phyloP scores from a whole-genome alignment of 1,140 invertebrate species.

The Drosophila lacteicornis region DNA sequence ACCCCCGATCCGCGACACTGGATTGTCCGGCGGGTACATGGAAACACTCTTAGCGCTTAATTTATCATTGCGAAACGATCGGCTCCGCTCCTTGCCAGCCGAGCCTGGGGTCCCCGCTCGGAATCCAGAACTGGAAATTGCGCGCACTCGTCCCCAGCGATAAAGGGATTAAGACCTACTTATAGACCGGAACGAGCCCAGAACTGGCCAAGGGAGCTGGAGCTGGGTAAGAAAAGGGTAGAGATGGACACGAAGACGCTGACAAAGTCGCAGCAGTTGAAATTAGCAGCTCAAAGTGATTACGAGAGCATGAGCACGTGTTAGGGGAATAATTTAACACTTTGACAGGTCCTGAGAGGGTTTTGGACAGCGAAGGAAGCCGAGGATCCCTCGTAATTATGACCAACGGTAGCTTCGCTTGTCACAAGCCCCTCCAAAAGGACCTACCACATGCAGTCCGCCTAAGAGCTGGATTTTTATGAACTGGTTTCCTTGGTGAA shows the following conservation, averaged over 20 bases:
- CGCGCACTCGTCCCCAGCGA: slow-evolving; percentile 60
- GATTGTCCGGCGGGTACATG: slow-evolving; percentile 82
- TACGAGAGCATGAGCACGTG: slow-evolving; percentile 70
- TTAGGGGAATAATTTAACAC: slow-evolving; percentile 58
- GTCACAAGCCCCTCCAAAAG: slow-evolving; percentile 40
- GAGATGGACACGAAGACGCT: slow-evolving; percentile 20
- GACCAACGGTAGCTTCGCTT: slow-evolving; percentile 69
- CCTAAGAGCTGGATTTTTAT: neutral
- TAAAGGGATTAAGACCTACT: slow-evolving; percentile 79
- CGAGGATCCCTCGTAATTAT: slow-evolving; percentile 49
- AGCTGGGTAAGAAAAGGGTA: neutral
- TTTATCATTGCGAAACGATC: slow-evolving; percentile 84
- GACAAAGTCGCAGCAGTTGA: slow-evolving; percentile 38
- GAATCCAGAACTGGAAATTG: slow-evolving; percentile 53
- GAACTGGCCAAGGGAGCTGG: slow-evolving; percentile 6
- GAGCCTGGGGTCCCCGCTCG: slow-evolving; percentile 1
- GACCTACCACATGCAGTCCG: slow-evolving; percentile 52
- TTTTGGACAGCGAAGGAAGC: neutral
- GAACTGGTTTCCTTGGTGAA: neutral
- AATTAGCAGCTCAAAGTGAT: slow-evolving; percentile 73
- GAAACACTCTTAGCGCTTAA: slow-evolving; percentile 84
- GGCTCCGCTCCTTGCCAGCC: slow-evolving; percentile 42
- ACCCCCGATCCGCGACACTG: slow-evolving; percentile 70
- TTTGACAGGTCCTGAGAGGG: slow-evolving; percentile 27
- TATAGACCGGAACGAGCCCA: slow-evolving; percentile 50